Evolutionary conservation across 1,140 invertebrate species (phyloP).

Genomic region (Centruroides vittatus): DNA sequence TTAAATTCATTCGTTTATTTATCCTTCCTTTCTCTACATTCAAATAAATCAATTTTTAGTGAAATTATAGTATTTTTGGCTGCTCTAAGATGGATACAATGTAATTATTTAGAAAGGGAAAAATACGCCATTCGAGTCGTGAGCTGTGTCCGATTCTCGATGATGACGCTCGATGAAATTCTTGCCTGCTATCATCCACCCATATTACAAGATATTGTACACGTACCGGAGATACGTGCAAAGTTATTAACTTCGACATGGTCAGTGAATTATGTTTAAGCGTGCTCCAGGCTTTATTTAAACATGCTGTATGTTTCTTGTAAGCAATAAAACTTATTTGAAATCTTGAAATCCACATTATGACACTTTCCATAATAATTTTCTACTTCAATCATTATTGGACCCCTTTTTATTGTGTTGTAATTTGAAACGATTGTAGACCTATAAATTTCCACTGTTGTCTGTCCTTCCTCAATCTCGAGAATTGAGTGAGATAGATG

Average conservation of each 20-base stretch:
- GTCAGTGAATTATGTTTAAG: background rate
- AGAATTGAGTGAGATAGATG: too few species aligned
- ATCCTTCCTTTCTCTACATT: too few species aligned
- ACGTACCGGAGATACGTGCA: background rate
- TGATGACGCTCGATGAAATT: constrained; percentile 10
- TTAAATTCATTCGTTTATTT: background rate
- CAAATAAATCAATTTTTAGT: background rate
- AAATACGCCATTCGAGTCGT: background rate
- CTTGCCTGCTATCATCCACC: constrained; percentile 10
- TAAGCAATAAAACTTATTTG: too few species aligned
- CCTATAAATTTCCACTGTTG: too few species aligned
- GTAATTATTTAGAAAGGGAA: constrained; percentile 3
- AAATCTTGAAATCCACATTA: too few species aligned
- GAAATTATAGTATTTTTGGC: constrained; percentile 8
- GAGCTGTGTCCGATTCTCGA: constrained; percentile 3
- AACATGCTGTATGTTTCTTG: too few species aligned
- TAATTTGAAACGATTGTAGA: too few species aligned
- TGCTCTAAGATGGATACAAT: constrained; percentile 7
- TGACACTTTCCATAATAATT: too few species aligned
- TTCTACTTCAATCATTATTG: too few species aligned
- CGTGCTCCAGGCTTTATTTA: too few species aligned
- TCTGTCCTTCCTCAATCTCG: too few species aligned
- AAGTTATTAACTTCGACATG: constrained; percentile 7
- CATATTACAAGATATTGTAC: constrained; percentile 1
- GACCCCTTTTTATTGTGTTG: too few species aligned